Percentiles rank a stretch among this genome's conserved stretches.
Evolutionary conservation across 2,888 invertebrate genomes (phyloP).

Genomic region (Pteria penguin): DNA sequence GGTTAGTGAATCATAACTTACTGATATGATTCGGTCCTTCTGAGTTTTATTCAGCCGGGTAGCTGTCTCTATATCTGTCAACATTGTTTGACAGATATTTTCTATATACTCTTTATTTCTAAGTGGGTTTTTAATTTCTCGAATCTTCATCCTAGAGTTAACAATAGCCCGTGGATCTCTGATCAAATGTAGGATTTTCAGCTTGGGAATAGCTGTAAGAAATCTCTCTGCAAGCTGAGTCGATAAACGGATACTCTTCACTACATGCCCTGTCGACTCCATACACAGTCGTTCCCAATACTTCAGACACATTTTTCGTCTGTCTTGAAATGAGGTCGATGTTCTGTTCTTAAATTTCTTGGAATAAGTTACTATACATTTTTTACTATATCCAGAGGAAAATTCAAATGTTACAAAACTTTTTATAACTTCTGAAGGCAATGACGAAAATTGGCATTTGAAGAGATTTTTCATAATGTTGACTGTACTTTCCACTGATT

Average conservation of each 20-base stretch:
- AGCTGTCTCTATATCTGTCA: not conserved
- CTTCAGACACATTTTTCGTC: slow-evolving; percentile 3
- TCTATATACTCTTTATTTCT: not conserved
- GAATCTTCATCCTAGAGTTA: slow-evolving; percentile 12
- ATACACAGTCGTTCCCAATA: slow-evolving; percentile 13
- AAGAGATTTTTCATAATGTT: not conserved
- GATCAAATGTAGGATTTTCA: slow-evolving; percentile 33
- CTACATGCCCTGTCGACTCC: slow-evolving; percentile 15
- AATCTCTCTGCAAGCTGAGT: slow-evolving; percentile 5
- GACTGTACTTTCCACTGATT: not conserved
- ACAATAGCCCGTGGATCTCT: slow-evolving; percentile 37
- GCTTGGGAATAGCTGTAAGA: not conserved
- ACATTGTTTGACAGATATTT: slow-evolving; percentile 25
- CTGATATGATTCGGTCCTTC: not conserved
- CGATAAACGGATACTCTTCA: slow-evolving; percentile 38
- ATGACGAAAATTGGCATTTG: slow-evolving; percentile 1
- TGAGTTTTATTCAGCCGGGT: not conserved
- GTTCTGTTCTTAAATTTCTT: not conserved
- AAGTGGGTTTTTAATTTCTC: not conserved
- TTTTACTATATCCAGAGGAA: slow-evolving; percentile 12
- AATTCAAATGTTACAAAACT: slow-evolving; percentile 8
- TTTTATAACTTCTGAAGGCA: slow-evolving; percentile 5
- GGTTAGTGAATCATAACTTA: slow-evolving; percentile 4
- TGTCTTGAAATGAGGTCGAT: not conserved
- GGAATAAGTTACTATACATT: not conserved